phyloP scores from a whole-genome alignment of 2,797 vertebrate species.

The Molossus molossus region DNA sequence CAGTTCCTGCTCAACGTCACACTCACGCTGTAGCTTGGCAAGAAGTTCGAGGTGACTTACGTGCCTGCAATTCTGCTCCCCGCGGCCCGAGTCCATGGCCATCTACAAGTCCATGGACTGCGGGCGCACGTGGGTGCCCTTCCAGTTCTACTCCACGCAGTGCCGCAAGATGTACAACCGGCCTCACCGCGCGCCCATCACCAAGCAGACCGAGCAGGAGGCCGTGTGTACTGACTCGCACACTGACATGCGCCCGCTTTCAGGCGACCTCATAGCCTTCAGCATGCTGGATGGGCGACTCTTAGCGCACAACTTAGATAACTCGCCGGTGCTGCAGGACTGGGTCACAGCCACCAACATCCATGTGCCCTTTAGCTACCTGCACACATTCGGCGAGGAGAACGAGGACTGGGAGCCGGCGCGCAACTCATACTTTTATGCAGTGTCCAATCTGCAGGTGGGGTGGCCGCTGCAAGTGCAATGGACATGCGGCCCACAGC shows the following conservation, averaged over 20 bases:
- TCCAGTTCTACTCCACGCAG: conserved; percentile 99
- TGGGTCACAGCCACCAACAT: conserved; percentile 99
- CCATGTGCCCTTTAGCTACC: conserved; percentile 96
- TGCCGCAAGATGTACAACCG: conserved; percentile 98
- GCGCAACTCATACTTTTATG: conserved; percentile 98
- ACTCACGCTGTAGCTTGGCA: conserved; percentile 96
- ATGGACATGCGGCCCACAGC: conserved; percentile 98
- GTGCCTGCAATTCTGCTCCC: conserved; percentile 99
- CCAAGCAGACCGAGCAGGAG: conserved; percentile 99
- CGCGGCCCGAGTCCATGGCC: conserved; percentile 98
- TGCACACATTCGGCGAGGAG: conserved; percentile 99
- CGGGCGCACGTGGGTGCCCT: conserved; percentile 98
- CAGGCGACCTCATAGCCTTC: conserved; percentile 98
- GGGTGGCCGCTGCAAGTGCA: conserved; percentile 99
- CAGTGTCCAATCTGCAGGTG: conserved; percentile 99
- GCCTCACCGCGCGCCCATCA: conserved; percentile 96
- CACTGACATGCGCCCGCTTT: conserved; percentile 97
- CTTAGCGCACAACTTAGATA: conserved; percentile 99
- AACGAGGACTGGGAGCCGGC: conserved; percentile 99
- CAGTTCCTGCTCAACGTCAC: conserved; percentile 98
- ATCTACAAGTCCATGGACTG: conserved; percentile 99
- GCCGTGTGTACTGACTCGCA: conserved; percentile 99
- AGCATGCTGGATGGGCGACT: conserved; percentile 99
- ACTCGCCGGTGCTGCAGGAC: conserved; percentile 99
- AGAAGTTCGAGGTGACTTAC: conserved; percentile 99